Evolutionary conservation across 2,888 invertebrate genomes (phyloP), one percentile per base, ranked within the genome.

Genomic region (Dione juno): DNA sequence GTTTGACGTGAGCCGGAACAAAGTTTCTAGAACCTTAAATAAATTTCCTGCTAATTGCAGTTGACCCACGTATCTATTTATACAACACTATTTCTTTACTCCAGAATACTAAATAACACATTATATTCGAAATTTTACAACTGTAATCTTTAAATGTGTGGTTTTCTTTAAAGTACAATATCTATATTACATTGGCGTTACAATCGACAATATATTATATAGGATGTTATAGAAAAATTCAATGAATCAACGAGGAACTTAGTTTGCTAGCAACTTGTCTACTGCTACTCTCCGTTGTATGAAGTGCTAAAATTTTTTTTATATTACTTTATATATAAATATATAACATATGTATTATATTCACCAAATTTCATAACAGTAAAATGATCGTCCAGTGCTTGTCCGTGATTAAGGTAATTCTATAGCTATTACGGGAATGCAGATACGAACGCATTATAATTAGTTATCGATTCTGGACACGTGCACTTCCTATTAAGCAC

Each of bases 1-100:
- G 93, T 94, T 93, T 89, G 91, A 85, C 84, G 92, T 80, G 86
- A 91, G 88, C 91, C 90, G 91, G 92, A 93, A 92, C 93, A 89
- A 94, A 90, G 83, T 70, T 89, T 87, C 77, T 80, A 77, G 79
- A 82, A 82, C 84, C 87, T 88, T 86, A 86, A 85, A 87, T 84
- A 88, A 89, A 87, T 87, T 90, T 82, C 81, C 81, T 81, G 83
- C 87, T 90, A 88, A 90, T 89, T 89, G 86, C 86, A 84, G 82
- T 83, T 81, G 59, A 57, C 70, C 59, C 53, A 21, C 67, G 53
- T 28, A 69, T 43, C 66, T 66, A 68, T 43, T 69, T 67, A 35
- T 50, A 40, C 16, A 28, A 28, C 28, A 28, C 5, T 28, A 28
- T 28, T n/a, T 16, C 11, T 45, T 43, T n/a, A 37, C 14, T 13